These are phyloP conservation scores for Melanotaenia maccullochi DNA, from an alignment of 2,797 vertebrate species.

Conservation along the genomic window DNA sequence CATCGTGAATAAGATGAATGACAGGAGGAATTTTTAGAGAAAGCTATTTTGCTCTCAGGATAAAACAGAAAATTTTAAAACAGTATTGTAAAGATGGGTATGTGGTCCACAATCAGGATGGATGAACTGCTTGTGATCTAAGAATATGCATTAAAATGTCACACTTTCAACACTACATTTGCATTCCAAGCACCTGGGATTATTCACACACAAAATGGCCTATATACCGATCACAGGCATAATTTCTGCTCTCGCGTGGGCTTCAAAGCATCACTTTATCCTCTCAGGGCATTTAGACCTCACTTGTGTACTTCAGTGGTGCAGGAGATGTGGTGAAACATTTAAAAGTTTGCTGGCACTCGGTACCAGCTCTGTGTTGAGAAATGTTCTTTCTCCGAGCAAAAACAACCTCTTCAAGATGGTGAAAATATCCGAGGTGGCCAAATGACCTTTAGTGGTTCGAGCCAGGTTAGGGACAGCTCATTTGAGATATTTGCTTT, in stretches of 20 bases:
- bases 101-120: slow-evolving; percentile 39
- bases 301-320: slow-evolving; percentile 27
- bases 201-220: slow-evolving; percentile 43
- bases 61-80: slow-evolving; percentile 29
- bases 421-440: slow-evolving; percentile 13
- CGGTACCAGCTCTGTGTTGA: slow-evolving; percentile 11
- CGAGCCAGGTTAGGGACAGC: slow-evolving; percentile 4
- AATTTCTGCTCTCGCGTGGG: slow-evolving; percentile 37
- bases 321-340: slow-evolving; percentile 17
- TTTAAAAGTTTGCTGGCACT: slow-evolving; percentile 37
- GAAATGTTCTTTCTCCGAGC: slow-evolving; percentile 25
- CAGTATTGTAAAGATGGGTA: slow-evolving; percentile 35
- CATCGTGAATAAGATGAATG: too few relatives aligned
- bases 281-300: slow-evolving; percentile 44
- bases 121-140: slow-evolving; percentile 51
- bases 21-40: too few relatives aligned
- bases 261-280: slow-evolving; percentile 40
- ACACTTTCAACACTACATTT: slow-evolving; percentile 48
- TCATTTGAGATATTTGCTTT: slow-evolving; percentile 30
- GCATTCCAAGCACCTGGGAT: slow-evolving; percentile 41
- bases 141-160: slow-evolving; percentile 57
- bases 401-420: slow-evolving; percentile 33
- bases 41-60: slow-evolving; percentile 25
- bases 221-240: slow-evolving; percentile 31
- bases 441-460: slow-evolving; percentile 13